Conservation (phyloP, 2,113 vertebrate genomes). For the Piprites chloris region DNA sequence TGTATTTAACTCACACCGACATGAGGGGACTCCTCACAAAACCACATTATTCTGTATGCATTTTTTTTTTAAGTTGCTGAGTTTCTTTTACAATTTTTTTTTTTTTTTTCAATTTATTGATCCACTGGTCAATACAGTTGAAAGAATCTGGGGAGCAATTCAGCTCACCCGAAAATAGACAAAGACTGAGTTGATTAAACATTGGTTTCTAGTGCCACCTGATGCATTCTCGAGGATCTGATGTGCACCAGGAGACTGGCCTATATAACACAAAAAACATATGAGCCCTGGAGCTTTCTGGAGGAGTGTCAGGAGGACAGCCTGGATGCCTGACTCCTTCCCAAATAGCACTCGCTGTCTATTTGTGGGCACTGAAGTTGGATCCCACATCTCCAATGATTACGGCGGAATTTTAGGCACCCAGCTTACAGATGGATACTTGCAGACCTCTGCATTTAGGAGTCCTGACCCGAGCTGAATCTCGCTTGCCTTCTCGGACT, state of each 20-base stretch:
- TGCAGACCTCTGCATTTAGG: background rate
- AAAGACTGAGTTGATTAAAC: background rate
- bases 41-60: rapidly evolving
- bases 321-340: background rate
- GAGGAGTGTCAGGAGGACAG: background rate
- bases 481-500: background rate
- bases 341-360: rapidly evolving
- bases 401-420: background rate
- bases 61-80: background rate
- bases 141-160: background rate
- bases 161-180: background rate
- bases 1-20: background rate
- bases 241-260: background rate
- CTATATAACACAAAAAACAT: background rate
- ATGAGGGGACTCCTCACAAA: background rate
- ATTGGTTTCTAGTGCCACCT: background rate
- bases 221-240: background rate
- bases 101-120: background rate
- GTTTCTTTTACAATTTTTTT: background rate
- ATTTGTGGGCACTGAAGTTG: background rate
- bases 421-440: background rate
- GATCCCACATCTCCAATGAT: background rate
- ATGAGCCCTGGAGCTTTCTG: background rate
- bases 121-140: background rate
- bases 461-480: background rate